Evolutionary conservation across 2,888 invertebrate species (phyloP), one percentile per base, ranked within the genome.

Genomic region (Phasia obesa): DNA sequence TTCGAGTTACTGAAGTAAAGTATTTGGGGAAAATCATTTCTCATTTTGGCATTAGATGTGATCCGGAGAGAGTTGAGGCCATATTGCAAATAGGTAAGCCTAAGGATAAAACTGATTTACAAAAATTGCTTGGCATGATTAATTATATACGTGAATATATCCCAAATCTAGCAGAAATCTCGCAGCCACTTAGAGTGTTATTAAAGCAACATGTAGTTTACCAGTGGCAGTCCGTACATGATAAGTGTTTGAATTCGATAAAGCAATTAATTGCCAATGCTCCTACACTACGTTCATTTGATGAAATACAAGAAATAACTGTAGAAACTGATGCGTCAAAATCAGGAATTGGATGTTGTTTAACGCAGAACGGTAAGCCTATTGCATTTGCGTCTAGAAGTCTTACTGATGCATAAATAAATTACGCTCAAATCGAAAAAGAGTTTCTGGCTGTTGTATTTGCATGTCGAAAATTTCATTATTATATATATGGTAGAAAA

Each of bases 401-500:
- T 35, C 71, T 25, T 11, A 25, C 47, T 0, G 19, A 47, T 0
- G 21, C 44, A 5, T 44, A 62, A 89, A 19, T 87, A 74, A 88
- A 86, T 23, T 90, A 88, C 74, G 86, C 89, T 4, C 90, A 91
- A 85, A 89, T 90, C 15, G 89, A 91, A 86, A 90, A 90, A 83
- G 88, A 91, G 84, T 70, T 89, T 4, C 82, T 90, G 60, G 88
- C 89, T 2, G 23, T 53, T 85, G 89, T 87, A 7, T 88, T 87
- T 85, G 87, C 88, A 13, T 86, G 85, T 13, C 84, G 86, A 71
- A 90, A 90, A 84, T 90, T 90, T 85, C 88, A 89, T 84, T 87
- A 87, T 47, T 88, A 86, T 84, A 86, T 88, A 9, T 87, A 87
- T 86, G 87, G 87, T 2, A 65, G 81, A 27, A 38, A 85, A 76